Evolutionary conservation across 2,888 invertebrate genomes (phyloP), one percentile per base, ranked within the genome.

Genomic region (Synergus japonicus): DNA sequence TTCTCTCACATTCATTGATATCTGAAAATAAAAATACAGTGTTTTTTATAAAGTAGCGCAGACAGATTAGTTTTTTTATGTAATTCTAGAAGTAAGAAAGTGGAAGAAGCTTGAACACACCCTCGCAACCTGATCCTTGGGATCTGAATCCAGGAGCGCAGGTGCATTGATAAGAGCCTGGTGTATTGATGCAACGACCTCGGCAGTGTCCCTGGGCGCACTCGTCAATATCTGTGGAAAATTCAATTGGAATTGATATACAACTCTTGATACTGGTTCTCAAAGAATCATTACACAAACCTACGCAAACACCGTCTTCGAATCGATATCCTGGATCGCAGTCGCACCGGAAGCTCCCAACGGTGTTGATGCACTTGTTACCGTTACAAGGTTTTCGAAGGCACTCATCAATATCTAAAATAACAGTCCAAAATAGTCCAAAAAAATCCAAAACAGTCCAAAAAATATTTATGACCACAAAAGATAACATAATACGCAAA

Each of bases 1-100:
- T 87, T 82, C 85, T 82, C 13, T 88, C 89, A 84, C 93, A 93
- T 81, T 93, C 92, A 81, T 92, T 88, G 78, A 91, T 87, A 85
- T 91, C 93, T 91, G 81, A 46, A 37, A 81, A 80, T 76, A 22
- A 77, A 73, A 10, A 78, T 69, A 49, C 58, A 78, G 76, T 79
- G 77, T 67, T 73, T 64, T 63, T n/a, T 0, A n/a, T 2, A n/a
- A n/a, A 54, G n/a, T 9, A 54, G 7, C 43, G 54, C 54, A 5
- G 2, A 2, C 3, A 29, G 29, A n/a, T 15, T 79, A 13, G 13
- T 54, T 46, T 22, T 22, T 44, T 15, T 18, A 60, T 37, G 15
- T 37, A 18, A 67, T 43, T 41, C 12, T 4, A 29, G 12, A 63
- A 65, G 13, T 37, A 37, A 37, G 5, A 5, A 46, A 46, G 54